Conservation (phyloP, 2,888 invertebrate genomes). For the Acronicta psi region DNA sequence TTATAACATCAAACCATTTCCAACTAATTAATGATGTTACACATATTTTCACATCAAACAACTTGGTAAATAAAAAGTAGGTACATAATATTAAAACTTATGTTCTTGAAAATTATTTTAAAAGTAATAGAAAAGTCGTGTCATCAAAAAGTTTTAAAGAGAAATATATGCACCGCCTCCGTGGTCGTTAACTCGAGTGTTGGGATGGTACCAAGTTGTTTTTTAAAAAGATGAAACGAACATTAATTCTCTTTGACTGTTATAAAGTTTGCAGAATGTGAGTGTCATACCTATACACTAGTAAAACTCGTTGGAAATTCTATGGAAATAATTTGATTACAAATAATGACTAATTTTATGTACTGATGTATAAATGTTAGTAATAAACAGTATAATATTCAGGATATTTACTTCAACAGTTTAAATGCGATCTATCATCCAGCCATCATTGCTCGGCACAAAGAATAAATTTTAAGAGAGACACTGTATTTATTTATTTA, state of each 20-base stretch:
- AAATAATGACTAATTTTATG: conserved; percentile 40
- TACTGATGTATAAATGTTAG: conserved; percentile 20
- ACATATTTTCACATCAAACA: conserved; percentile 56
- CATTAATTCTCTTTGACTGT: conserved; percentile 47
- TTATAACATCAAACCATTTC: conserved; percentile 48
- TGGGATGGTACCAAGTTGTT: conserved; percentile 56
- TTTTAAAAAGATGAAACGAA: conserved; percentile 61
- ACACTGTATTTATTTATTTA: conserved; percentile 9
- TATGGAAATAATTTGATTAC: conserved; percentile 37
- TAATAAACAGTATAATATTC: conserved; percentile 28
- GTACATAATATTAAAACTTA: conserved; percentile 47
- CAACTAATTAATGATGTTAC: conserved; percentile 50
- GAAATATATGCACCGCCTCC: conserved; percentile 63
- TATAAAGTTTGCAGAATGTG: conserved; percentile 47
- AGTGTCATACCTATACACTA: conserved; percentile 26
- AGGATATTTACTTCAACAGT: conserved; percentile 11
- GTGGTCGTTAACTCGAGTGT: conserved; percentile 60
- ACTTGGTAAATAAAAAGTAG: conserved; percentile 47
- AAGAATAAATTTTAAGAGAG: conserved; percentile 13
- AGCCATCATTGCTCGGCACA: conserved; percentile 22
- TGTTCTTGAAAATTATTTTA: conserved; percentile 47
- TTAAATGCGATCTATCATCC: conserved; percentile 25
- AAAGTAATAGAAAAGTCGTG: conserved; percentile 57
- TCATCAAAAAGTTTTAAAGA: conserved; percentile 59
- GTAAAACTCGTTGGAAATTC: conserved; percentile 28